Conservation (phyloP, 35 echinoderm and acorn worm genomes). For the Ophiothrix spiculata region DNA sequence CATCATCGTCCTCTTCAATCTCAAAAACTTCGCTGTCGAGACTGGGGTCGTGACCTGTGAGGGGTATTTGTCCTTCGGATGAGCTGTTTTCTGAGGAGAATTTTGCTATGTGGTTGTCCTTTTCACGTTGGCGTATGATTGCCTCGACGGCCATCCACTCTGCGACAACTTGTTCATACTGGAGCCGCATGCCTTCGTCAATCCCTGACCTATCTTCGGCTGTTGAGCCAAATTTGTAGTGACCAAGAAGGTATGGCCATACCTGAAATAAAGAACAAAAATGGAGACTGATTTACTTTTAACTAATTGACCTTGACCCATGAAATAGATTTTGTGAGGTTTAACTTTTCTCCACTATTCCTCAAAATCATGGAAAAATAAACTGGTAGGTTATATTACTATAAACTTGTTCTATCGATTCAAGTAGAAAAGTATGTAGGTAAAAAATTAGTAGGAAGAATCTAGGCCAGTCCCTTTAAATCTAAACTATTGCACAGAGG, state of each 20-base stretch:
- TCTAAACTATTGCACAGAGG: too few species aligned
- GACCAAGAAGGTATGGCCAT: slow-evolving; percentile 90
- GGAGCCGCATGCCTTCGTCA: slow-evolving; percentile 64
- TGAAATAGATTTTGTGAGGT: too few species aligned
- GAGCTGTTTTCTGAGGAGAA: slow-evolving; percentile 94
- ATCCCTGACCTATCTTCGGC: slow-evolving; percentile 64
- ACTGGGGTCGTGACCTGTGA: slow-evolving; percentile 77
- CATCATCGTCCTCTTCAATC: slow-evolving; percentile 81
- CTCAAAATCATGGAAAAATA: too few species aligned
- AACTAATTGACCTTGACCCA: too few species aligned
- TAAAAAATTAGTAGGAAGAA: too few species aligned
- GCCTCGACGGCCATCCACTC: slow-evolving; percentile 98
- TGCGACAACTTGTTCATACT: slow-evolving; percentile 88
- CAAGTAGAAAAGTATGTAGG: too few species aligned
- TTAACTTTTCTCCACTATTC: too few species aligned
- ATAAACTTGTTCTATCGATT: too few species aligned
- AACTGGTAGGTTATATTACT: too few species aligned
- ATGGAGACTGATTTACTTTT: too few species aligned
- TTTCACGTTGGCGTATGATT: slow-evolving; percentile 87
- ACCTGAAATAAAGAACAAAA: slow-evolving; percentile 46
- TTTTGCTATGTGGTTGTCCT: slow-evolving; percentile 83
- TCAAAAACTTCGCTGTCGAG: slow-evolving; percentile 97
- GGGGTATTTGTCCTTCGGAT: slow-evolving; percentile 73
- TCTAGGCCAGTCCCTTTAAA: too few species aligned
- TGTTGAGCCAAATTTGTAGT: slow-evolving; percentile 84